Conservation (phyloP, 2,888 invertebrate species). For the Pseudolycoriella hygida region DNA sequence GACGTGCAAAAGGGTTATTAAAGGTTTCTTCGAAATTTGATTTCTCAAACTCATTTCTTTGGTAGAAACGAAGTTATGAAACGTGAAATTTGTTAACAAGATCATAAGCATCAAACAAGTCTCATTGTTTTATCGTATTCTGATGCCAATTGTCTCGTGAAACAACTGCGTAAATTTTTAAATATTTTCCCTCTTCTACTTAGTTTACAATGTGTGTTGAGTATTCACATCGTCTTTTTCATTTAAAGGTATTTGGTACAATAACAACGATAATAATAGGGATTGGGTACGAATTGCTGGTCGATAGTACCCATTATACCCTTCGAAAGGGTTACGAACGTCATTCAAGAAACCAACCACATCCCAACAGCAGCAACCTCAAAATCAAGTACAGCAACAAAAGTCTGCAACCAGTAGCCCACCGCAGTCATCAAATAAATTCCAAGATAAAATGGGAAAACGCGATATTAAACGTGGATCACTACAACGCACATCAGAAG, state of each 20-base stretch:
- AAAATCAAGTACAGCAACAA: constrained; percentile 7
- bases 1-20: too few relatives aligned
- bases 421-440: not conserved
- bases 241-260: constrained; percentile 26
- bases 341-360: constrained; percentile 22
- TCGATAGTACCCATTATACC: constrained; percentile 31
- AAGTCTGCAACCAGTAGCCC: not conserved
- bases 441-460: constrained; percentile 16
- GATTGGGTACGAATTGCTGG: constrained; percentile 31
- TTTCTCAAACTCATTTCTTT: too few relatives aligned
- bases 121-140: too few relatives aligned
- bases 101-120: too few relatives aligned
- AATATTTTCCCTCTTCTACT: too few relatives aligned
- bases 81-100: too few relatives aligned
- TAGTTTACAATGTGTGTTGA: too few relatives aligned
- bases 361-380: constrained; percentile 6
- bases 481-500: constrained; percentile 12
- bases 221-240: too few relatives aligned
- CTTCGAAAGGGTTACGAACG: constrained; percentile 29
- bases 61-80: too few relatives aligned
- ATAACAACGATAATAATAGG: constrained; percentile 27
- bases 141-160: too few relatives aligned
- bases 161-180: too few relatives aligned
- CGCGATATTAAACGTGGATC: constrained; percentile 29
- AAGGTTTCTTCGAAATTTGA: too few relatives aligned